Percentiles rank a stretch among this genome's conserved stretches.
phyloP scores from a whole-genome alignment of 2,888 invertebrate genomes.

The Cheilosia grossa region DNA sequence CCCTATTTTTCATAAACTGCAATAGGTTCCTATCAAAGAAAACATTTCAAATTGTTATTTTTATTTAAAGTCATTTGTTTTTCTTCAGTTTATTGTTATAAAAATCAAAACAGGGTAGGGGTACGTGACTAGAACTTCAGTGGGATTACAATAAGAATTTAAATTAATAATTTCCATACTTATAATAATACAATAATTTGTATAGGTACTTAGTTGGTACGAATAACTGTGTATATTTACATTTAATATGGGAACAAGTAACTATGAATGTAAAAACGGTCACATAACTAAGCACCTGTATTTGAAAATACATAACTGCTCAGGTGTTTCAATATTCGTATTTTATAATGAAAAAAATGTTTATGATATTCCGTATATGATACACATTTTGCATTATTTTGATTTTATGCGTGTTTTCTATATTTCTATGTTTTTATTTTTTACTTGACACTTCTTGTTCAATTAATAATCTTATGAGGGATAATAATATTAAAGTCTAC shows the following conservation, averaged over 20 bases:
- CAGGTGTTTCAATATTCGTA: conserved; percentile 47
- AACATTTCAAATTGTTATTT: background rate
- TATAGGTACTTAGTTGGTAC: conserved; percentile 36
- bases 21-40: background rate
- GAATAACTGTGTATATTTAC: conserved; percentile 58
- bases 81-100: conserved; percentile 58
- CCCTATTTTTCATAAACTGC: background rate
- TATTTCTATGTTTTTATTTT: background rate
- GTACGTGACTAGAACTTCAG: conserved; percentile 70
- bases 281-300: conserved; percentile 64
- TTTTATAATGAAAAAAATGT: conserved; percentile 14
- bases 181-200: conserved; percentile 48
- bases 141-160: conserved; percentile 58
- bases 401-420: conserved; percentile 69
- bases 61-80: conserved; percentile 30
- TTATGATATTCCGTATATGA: conserved; percentile 31
- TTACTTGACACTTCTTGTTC: conserved; percentile 10
- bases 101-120: conserved; percentile 70
- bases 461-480: conserved; percentile 7
- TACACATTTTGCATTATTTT: conserved; percentile 65
- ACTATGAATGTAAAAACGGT: conserved; percentile 23
- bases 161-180: conserved; percentile 57
- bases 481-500: conserved; percentile 10
- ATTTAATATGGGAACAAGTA: conserved; percentile 39
- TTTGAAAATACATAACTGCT: conserved; percentile 42